Evolutionary conservation across 2,888 invertebrate genomes (phyloP), one percentile per base, ranked within the genome.

Genomic region (Agelastica alni): DNA sequence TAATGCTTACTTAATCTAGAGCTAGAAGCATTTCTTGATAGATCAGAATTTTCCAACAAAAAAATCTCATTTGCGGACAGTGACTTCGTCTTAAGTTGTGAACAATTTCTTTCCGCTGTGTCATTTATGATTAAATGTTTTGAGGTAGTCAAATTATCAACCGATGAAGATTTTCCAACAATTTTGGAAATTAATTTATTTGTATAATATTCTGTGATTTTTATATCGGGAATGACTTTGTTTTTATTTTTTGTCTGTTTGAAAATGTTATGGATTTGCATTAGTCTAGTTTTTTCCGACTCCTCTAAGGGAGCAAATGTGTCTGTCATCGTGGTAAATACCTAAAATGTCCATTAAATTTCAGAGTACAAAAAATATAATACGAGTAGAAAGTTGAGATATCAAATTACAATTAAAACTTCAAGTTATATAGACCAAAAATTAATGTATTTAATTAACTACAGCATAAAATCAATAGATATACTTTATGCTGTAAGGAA

Each of bases 131-230:
- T 59, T 26, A 63, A 46, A 51, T 61, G 59, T 59, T 64, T 61
- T 34, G 63, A 51, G 32, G 62, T 49, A 30, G 72, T 66, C 31
- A 81, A 73, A 70, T 80, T 81, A 58, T 81, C 81, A 59, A 77
- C 76, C 3, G 81, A 80, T 22, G 75, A 75, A n/a, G 81, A 73
- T 68, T 79, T 81, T 12, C 77, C 76, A 48, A 79, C 72, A 42
- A 81, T 69, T 66, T 78, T 77, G 46, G 78, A 75, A 26, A 82
- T 68, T 65, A 81, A 78, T 70, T 79, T 80, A 65, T 79, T 78
- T 43, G 77, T 75, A 45, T 78, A 76, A 42, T 75, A 75, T 46
- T 77, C 77, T n/a, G 73, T 74, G 17, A 76, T 58, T 69, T 73
- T 76, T 22, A 76, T 74, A 32, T 74, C 71, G 7, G 76, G 76